Evolutionary conservation across 2,113 vertebrate species (phyloP).

Genomic region (Isichthys henryi): DNA sequence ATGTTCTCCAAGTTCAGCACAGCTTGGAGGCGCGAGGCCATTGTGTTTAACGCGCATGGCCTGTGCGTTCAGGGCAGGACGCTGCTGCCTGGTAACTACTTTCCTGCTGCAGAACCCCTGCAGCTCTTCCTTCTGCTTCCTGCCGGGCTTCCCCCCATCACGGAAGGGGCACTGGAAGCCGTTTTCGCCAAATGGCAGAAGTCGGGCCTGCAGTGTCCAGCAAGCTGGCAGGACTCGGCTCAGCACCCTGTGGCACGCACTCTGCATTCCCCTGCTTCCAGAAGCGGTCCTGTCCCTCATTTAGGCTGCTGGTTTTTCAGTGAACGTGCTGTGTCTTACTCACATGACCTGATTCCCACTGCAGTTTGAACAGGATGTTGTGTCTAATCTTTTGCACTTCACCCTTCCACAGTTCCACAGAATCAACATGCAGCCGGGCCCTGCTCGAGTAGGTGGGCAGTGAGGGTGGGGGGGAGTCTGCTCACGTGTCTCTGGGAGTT

Average conservation of each 20-base stretch:
- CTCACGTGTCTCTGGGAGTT: slow-evolving; percentile 5
- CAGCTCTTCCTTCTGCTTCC: neutral
- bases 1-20: neutral
- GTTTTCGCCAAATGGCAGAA: neutral
- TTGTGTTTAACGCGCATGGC: neutral
- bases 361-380: neutral
- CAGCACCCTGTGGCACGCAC: neutral
- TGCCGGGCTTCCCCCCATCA: neutral
- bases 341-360: neutral
- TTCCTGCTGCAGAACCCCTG: too few relatives aligned
- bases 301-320: neutral
- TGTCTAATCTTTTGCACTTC: neutral
- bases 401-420: neutral
- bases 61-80: neutral
- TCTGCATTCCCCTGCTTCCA: neutral
- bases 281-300: neutral
- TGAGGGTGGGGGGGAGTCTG: neutral
- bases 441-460: neutral
- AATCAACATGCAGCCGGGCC: neutral
- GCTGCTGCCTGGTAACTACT: neutral
- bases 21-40: neutral
- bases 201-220: neutral
- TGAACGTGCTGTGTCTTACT: neutral
- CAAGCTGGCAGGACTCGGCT: neutral
- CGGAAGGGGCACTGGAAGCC: neutral